Evolutionary conservation across 2,888 invertebrate genomes (phyloP).

Genomic region (Synanthedon formicaeformis): DNA sequence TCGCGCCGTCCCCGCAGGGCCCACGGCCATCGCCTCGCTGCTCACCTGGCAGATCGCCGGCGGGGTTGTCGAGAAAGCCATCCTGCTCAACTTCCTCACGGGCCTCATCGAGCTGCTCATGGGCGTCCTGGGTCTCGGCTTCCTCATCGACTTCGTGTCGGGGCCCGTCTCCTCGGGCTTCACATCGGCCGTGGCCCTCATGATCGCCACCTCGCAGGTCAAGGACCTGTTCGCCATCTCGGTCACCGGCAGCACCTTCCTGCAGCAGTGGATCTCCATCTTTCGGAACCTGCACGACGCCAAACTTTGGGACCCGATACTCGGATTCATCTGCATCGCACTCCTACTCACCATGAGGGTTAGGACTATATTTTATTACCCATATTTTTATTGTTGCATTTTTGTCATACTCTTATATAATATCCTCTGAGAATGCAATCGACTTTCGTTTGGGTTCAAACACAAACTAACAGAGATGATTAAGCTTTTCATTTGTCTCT

Average conservation of each 20-base stretch:
- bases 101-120: constrained; percentile 83
- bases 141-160: constrained; percentile 90
- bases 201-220: constrained; percentile 90
- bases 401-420: neutral
- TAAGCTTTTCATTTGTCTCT: neutral
- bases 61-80: constrained; percentile 77
- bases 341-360: constrained; percentile 83
- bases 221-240: constrained; percentile 83
- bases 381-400: neutral
- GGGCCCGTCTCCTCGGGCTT: constrained; percentile 91
- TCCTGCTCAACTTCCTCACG: constrained; percentile 79
- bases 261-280: constrained; percentile 82
- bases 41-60: constrained; percentile 84
- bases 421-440: no score
- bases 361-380: constrained; percentile 23
- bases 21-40: constrained; percentile 91
- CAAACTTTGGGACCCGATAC: constrained; percentile 77
- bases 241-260: constrained; percentile 80
- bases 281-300: constrained; percentile 75
- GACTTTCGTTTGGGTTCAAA: neutral
- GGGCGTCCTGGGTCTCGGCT: constrained; percentile 87
- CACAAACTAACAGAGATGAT: no score
- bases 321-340: constrained; percentile 81
- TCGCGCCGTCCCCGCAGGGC: constrained; percentile 92
- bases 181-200: constrained; percentile 89